Base-by-base conservation (phyloP, 2,113 vertebrate species). In the Geococcyx californianus region DNA sequence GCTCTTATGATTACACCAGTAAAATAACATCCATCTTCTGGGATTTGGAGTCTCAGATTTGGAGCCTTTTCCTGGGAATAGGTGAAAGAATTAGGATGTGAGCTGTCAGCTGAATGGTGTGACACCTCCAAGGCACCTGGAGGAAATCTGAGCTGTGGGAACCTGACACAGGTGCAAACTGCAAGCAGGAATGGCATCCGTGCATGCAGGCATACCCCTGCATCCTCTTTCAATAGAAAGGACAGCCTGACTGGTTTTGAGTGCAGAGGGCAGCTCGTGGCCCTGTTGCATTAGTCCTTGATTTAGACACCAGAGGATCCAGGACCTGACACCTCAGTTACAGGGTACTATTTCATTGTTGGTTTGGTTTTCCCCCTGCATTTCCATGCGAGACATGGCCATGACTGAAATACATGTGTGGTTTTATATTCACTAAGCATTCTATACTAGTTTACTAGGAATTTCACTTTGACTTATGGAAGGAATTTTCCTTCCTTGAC, bases 191-290 rank as follows among this genome's bases (percentile, higher is more conserved):
- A 69, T 9, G 25, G 18, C 49, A 59, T 11, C 11, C 44, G 4
- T 13, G 24, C 49, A 51, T 44, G 31, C 38, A 49, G 31, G 7
- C 2, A 3, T 38, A 54, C 6, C 8, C 38, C 16, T 81, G 40
- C 28, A 45, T 16, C 18, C 24, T 47, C 64, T 69, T 45, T 45
- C 45, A 52, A 19, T 3, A 55, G 33, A 56, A 59, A 64, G 25
- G 29, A 45, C 29, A 60, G 33, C 10, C 49, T 55, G 59, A 77
- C 44, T 44, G 33, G 13, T 12, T 29, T 42, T 56, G 33, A 20
- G 6, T 18, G 8, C 23, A 40, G 44, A 59, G 23, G 13, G n/a
- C 0, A 0, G 26, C 19, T 66, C 2, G 1, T 24, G 33, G 7
- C 26, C 25, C 44, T 42, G 2, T 69, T 56, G 23, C 14, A 36